Evolutionary conservation across 2,113 vertebrate genomes (phyloP).

Genomic region (Elgaria multicarinata): DNA sequence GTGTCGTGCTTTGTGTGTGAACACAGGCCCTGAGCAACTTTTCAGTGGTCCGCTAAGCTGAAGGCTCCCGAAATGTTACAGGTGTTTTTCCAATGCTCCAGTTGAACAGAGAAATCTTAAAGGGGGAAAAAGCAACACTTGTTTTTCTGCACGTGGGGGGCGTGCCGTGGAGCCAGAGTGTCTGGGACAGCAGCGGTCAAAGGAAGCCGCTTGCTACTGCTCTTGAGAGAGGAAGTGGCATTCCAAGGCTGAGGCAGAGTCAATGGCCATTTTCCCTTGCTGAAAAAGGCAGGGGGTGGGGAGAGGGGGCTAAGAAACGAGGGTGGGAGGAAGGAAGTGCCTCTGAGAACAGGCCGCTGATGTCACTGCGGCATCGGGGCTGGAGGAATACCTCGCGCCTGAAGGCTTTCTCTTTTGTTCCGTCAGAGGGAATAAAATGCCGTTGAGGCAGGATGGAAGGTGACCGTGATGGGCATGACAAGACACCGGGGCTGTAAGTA

Average conservation of each 20-base stretch:
- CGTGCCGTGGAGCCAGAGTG: slow-evolving; percentile 69
- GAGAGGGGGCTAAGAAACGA: slow-evolving; percentile 46
- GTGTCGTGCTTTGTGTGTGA: accelerated
- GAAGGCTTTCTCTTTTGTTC: not conserved
- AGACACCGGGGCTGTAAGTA: not conserved
- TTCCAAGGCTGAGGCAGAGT: slow-evolving; percentile 49
- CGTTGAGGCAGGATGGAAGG: not conserved
- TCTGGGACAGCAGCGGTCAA: slow-evolving; percentile 67
- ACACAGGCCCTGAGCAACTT: not conserved
- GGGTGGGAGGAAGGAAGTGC: slow-evolving; percentile 63
- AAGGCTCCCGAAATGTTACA: accelerated
- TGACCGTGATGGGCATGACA: not conserved
- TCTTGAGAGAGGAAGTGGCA: slow-evolving; percentile 29
- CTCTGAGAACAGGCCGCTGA: not conserved
- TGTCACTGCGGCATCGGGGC: accelerated
- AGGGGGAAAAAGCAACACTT: slow-evolving; percentile 38
- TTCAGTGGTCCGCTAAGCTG: not conserved
- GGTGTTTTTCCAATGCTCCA: slow-evolving; percentile 27
- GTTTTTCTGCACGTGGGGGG: slow-evolving; percentile 57
- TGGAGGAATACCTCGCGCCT: not conserved
- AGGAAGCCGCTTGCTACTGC: slow-evolving; percentile 59
- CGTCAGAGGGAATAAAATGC: not conserved
- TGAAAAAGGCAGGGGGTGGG: not conserved
- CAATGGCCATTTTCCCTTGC: slow-evolving; percentile 23
- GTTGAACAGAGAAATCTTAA: not conserved